These are phyloP conservation scores for Epizoanthus scotinus DNA, from an alignment of 92 coral and sea anemone genomes.

Conservation along the genomic window DNA sequence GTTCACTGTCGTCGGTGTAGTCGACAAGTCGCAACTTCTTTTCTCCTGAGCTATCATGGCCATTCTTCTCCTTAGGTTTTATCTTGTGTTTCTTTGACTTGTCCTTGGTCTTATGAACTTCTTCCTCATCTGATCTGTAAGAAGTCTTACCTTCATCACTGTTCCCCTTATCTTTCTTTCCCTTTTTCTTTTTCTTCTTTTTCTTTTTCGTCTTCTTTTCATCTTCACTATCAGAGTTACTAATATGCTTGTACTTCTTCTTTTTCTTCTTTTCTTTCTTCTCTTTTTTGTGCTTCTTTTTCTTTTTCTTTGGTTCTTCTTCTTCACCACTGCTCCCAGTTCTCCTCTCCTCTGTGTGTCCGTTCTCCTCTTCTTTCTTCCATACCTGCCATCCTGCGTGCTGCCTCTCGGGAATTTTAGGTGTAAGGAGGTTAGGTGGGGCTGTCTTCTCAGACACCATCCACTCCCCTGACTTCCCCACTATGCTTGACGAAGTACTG, in stretches of 20 bases:
- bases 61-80: conserved; percentile 45
- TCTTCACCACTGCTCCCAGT: conserved; percentile 14
- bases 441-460: conserved; percentile 67
- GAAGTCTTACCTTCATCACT: conserved; percentile 42
- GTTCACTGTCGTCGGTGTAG: conserved; percentile 62
- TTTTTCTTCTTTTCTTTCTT: conserved; percentile 48
- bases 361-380: conserved; percentile 43
- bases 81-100: conserved; percentile 49
- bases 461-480: conserved; percentile 97
- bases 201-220: conserved; percentile 45
- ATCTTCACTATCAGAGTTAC: conserved; percentile 34
- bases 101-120: conserved; percentile 38
- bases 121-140: conserved; percentile 41
- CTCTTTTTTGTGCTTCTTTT: conserved; percentile 26
- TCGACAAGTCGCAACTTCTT: conserved; percentile 65
- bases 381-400: conserved; percentile 97
- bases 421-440: conserved; percentile 57
- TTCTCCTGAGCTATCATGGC: conserved; percentile 30
- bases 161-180: conserved; percentile 47
- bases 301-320: conserved; percentile 38
- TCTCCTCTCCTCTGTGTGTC: conserved; percentile 10
- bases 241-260: conserved; percentile 38
- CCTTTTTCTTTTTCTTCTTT: conserved; percentile 59
- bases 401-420: conserved; percentile 96
- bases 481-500: conserved; percentile 79